Percentiles rank a stretch among this genome's conserved stretches.
Evolutionary conservation across 2,113 vertebrate species (phyloP).

Genomic region (Phalacrocorax carbo): DNA sequence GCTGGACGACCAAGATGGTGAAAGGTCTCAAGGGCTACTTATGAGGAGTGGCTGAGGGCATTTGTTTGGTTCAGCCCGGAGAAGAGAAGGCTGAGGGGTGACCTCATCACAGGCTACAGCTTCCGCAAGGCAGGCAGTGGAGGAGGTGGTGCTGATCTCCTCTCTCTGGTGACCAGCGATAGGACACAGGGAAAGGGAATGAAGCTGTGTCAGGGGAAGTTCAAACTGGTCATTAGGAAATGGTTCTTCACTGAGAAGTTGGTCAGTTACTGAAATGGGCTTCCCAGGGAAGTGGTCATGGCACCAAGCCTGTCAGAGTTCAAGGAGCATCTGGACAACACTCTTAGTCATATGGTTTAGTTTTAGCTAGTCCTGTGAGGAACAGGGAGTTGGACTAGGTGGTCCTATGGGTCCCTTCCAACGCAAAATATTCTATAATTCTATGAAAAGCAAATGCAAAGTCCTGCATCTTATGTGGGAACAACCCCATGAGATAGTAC

Average conservation of each 20-base stretch:
- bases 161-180: not conserved
- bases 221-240: not conserved
- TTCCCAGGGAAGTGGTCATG: not conserved
- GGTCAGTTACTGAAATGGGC: not conserved
- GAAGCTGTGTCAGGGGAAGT: not conserved
- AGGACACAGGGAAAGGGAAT: fast-evolving
- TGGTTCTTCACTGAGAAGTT: not conserved
- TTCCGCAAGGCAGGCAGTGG: fast-evolving
- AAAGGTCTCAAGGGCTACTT: fast-evolving
- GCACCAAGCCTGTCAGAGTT: not conserved
- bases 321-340: not conserved
- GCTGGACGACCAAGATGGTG: not conserved
- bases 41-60: not conserved
- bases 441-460: not conserved
- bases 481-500: not conserved
- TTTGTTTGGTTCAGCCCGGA: fast-evolving
- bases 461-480: not conserved
- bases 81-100: not conserved
- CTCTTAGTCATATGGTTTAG: not conserved
- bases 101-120: not conserved
- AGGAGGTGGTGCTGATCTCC: not conserved
- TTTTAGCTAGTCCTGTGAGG: not conserved
- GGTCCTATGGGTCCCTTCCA: not conserved
- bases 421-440: not conserved
- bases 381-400: not conserved